Conservation (phyloP, 1,140 invertebrate genomes). For the Eurosta solidaginis region DNA sequence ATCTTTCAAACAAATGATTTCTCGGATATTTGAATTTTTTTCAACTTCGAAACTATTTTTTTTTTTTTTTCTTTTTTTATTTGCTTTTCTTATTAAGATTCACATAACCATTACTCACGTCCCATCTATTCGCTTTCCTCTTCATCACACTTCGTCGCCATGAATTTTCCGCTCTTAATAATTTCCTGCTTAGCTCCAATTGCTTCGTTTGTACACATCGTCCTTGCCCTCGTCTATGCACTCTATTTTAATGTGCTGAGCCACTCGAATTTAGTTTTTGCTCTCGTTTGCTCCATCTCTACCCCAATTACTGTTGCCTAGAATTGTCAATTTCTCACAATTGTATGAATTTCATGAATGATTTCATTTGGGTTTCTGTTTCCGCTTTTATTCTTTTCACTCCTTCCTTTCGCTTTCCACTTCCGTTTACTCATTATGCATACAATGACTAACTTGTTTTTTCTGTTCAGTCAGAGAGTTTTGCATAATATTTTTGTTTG, state of each 20-base stretch:
- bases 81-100: constrained; percentile 46
- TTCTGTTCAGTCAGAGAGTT: constrained; percentile 12
- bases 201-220: neutral
- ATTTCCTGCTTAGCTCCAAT: neutral
- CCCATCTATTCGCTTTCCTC: too few species aligned
- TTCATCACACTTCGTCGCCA: too few species aligned
- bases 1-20: too few species aligned
- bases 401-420: constrained; percentile 32
- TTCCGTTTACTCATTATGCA: constrained; percentile 13
- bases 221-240: neutral
- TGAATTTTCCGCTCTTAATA: too few species aligned
- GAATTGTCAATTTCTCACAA: constrained; percentile 36
- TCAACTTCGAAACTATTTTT: neutral
- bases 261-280: too few species aligned
- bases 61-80: too few species aligned
- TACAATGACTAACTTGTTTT: neutral
- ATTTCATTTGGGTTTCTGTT: constrained; percentile 54
- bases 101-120: too few species aligned
- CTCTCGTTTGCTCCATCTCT: constrained; percentile 34
- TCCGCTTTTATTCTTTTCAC: neutral
- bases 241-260: too few species aligned
- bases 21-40: neutral
- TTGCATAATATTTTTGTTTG: neutral
- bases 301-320: neutral
- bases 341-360: constrained; percentile 57